These are phyloP conservation scores for Scaptomyza hsui DNA, from an alignment of 1,140 invertebrate species.

Conservation along the genomic window DNA sequence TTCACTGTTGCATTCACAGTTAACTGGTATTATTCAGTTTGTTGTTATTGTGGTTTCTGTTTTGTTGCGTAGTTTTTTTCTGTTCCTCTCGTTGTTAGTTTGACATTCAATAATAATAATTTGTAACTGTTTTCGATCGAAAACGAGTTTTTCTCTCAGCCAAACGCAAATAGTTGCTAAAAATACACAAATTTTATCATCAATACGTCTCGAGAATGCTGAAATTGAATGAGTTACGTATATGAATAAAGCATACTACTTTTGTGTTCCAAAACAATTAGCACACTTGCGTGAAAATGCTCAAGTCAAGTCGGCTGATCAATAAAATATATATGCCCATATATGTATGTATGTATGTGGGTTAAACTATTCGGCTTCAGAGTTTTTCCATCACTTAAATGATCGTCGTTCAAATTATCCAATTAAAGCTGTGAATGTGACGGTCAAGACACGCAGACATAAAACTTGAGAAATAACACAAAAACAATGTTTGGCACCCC, in stretches of 20 bases:
- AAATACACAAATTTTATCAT: constrained; percentile 34
- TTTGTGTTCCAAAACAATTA: constrained; percentile 58
- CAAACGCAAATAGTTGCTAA: constrained; percentile 32
- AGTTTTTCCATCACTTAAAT: constrained; percentile 24
- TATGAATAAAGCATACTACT: constrained; percentile 32
- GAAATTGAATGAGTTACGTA: constrained; percentile 6
- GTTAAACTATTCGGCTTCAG: too few relatives aligned
- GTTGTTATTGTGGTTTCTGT: constrained; percentile 40
- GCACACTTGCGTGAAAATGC: constrained; percentile 58
- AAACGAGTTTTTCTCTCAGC: constrained; percentile 52
- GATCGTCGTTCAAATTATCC: constrained; percentile 67
- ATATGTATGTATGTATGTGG: not conserved
- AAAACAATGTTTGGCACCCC: constrained; percentile 42
- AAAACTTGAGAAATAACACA: constrained; percentile 1
- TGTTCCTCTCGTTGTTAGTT: constrained; percentile 15
- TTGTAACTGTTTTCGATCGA: constrained; percentile 66
- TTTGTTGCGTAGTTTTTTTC: constrained; percentile 55
- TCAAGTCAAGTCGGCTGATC: constrained; percentile 56
- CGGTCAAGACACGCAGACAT: constrained; percentile 32
- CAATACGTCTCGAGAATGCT: constrained; percentile 13
- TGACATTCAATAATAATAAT: constrained; percentile 59
- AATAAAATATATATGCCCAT: constrained; percentile 17
- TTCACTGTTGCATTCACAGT: constrained; percentile 39
- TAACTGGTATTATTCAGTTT: constrained; percentile 47
- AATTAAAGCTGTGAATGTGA: constrained; percentile 58